Conservation (phyloP, 2,113 vertebrate species). For the Chionomys nivalis region DNA sequence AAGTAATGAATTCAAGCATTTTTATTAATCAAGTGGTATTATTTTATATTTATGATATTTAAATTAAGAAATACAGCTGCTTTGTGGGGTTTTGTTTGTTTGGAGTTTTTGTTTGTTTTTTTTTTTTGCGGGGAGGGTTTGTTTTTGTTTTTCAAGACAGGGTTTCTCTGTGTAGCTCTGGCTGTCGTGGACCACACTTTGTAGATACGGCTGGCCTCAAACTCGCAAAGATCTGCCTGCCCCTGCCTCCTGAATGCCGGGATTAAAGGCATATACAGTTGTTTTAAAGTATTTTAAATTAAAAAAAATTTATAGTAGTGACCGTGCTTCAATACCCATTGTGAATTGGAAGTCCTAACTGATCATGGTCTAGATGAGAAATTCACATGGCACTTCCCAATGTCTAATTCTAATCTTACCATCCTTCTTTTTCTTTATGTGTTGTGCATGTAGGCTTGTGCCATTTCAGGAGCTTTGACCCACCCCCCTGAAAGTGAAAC, state of each 20-base stretch:
- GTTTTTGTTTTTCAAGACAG: no score
- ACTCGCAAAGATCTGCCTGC: no score
- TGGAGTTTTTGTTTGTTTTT: no score
- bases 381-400: background rate
- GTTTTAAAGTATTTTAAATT: background rate
- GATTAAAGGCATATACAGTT: background rate
- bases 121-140: no score
- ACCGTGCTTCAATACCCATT: background rate
- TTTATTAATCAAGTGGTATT: background rate
- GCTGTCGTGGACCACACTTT: no score
- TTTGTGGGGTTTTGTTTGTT: background rate
- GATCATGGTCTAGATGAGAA: background rate
- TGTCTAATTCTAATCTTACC: background rate
- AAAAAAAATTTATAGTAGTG: background rate
- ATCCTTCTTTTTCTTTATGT: background rate
- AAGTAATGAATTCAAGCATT: background rate
- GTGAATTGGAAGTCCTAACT: conserved; percentile 1
- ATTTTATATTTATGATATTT: conserved; percentile 17
- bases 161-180: no score
- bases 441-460: background rate
- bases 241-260: no score
- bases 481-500: no score
- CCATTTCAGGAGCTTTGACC: background rate
- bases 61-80: background rate
- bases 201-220: no score